Evolutionary conservation across 2,888 invertebrate species (phyloP), one percentile per base, ranked within the genome.

Genomic region (Biston betularia): DNA sequence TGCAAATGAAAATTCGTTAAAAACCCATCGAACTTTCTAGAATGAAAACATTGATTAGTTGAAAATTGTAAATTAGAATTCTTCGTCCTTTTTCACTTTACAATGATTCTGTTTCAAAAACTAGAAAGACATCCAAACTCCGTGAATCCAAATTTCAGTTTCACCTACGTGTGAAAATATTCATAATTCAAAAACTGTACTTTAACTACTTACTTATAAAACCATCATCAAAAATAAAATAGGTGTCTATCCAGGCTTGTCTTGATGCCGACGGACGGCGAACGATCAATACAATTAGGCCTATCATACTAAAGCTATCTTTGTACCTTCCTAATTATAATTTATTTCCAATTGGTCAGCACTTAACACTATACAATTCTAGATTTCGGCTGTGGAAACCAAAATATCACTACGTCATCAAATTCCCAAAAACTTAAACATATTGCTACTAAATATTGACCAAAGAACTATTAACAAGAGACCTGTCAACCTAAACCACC

Each of bases 401-500:
- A 14, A 42, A 38, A 53, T 49, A 46, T 34, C 8, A 63, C 7
- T 24, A 24, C 42, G 42, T 42, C 54, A 33, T 53, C 42, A 44
- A 54, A 54, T 54, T 54, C 42, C 24, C 42, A 42, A 11, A 10
- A 46, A n/a, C 34, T 34, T 3, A 8, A 50, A 2, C 0, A 6
- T 34, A 35, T 50, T 34, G 33, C 49, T 34, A 54, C 6, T 46
- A 44, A 46, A 35, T 52, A 64, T 59, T 54, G 53, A 58, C 38
- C 48, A 40, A 57, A 45, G 12, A 48, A 15, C 33, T 34, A 44
- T 44, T 63, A 58, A 63, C 58, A 48, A 62, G 12, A 11, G 40
- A 50, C 15, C 59, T 50, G 45, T 57, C 60, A 57, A 68, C 65
- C 56, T 15, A 12, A 14, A 24, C 33, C 12, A 49, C 34, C 14